Conservation (phyloP, 2,888 invertebrate species). For the Sesia apiformis region DNA sequence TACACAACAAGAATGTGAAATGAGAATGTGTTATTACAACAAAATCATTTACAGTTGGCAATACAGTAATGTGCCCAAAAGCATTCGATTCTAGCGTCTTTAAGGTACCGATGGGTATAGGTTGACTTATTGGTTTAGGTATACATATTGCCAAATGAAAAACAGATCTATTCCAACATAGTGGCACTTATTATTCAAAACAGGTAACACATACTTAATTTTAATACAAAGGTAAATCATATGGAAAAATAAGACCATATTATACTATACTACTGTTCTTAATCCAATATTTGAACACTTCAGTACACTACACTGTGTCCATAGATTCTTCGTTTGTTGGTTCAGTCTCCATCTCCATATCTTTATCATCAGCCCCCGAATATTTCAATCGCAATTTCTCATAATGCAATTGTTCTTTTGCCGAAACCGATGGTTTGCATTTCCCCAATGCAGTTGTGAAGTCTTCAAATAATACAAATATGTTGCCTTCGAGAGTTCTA, state of each 20-base stretch:
- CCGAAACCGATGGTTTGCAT: conserved; percentile 90
- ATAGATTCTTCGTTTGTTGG: conserved; percentile 61
- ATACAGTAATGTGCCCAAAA: no score
- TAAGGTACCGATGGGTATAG: no score
- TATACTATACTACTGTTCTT: not conserved
- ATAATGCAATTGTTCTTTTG: conserved; percentile 85
- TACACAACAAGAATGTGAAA: not conserved
- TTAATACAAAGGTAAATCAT: not conserved
- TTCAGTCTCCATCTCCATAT: conserved; percentile 75
- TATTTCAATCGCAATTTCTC: conserved; percentile 82
- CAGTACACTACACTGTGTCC: conserved; percentile 48
- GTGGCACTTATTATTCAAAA: not conserved
- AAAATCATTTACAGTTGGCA: not conserved
- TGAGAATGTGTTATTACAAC: not conserved
- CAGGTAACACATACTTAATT: not conserved
- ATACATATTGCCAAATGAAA: no score
- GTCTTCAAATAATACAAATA: conserved; percentile 80
- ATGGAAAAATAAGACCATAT: not conserved
- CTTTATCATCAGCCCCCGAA: conserved; percentile 63
- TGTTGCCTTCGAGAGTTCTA: conserved; percentile 65
- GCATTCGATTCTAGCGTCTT: no score
- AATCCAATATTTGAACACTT: not conserved
- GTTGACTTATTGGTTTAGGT: no score
- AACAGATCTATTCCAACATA: not conserved
- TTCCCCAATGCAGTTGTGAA: conserved; percentile 84